Conservation (phyloP, 2,797 vertebrate species). For the Scyliorhinus canicula region DNA sequence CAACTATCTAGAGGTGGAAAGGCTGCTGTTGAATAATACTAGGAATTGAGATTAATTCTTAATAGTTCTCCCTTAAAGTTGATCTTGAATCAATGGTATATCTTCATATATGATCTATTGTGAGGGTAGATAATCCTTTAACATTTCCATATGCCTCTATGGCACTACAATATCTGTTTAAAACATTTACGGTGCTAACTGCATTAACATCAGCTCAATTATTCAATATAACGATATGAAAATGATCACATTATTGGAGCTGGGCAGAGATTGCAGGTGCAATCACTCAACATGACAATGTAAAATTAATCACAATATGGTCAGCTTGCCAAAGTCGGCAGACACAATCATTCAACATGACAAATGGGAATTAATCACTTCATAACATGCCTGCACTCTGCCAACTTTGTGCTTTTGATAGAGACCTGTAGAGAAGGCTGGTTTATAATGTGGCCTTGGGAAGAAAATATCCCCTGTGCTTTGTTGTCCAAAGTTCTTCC, state of each 20-base stretch:
- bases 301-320: conserved; percentile 36
- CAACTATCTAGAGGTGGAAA: too few relatives aligned
- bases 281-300: conserved; percentile 37
- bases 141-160: not conserved
- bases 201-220: conserved; percentile 26
- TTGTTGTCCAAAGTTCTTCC: not conserved
- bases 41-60: conserved; percentile 30
- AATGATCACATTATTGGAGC: conserved; percentile 35
- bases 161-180: conserved; percentile 24
- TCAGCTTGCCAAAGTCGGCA: conserved; percentile 8
- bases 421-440: not conserved
- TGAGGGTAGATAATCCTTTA: not conserved
- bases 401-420: not conserved
- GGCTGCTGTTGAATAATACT: too few relatives aligned
- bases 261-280: conserved; percentile 25
- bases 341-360: conserved; percentile 35
- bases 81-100: conserved; percentile 21
- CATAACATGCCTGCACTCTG: not conserved
- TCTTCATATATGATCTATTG: conserved; percentile 10
- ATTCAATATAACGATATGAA: conserved; percentile 26
- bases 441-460: not conserved
- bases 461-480: not conserved
- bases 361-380: conserved; percentile 37
- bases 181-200: conserved; percentile 27
- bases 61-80: conserved; percentile 23